A percentile compares a stretch with the other conserved stretches of the same genome.
phyloP scores from a whole-genome alignment of 2,888 invertebrate genomes.

The Heliconius ethilla region DNA sequence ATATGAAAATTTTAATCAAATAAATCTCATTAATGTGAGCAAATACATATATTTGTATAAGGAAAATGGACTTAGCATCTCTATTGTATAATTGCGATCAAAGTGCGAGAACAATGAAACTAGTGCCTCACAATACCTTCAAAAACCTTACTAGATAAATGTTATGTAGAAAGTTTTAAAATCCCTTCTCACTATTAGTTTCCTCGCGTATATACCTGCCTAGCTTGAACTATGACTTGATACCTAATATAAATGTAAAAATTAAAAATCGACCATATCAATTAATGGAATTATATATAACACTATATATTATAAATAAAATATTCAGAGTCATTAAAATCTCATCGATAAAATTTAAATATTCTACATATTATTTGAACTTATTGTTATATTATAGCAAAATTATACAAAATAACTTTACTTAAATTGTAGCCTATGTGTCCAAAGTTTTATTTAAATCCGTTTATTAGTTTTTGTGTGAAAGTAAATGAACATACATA shows the following conservation, averaged over 20 bases:
- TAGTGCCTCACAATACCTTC: conserved; percentile 72
- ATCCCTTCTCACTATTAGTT: conserved; percentile 76
- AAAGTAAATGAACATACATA: no score
- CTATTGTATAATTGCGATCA: conserved; percentile 4
- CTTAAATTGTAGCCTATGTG: no score
- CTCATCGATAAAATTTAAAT: background rate
- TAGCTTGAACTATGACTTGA: conserved; percentile 79
- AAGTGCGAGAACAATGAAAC: conserved; percentile 51
- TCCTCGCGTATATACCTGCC: conserved; percentile 77
- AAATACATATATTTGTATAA: background rate
- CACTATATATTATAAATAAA: background rate
- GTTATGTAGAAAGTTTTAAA: conserved; percentile 62
- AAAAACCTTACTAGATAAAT: conserved; percentile 67
- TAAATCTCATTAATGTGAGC: background rate
- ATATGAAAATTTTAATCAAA: background rate
- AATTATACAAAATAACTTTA: no score
- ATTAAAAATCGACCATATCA: conserved; percentile 40
- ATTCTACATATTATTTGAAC: background rate
- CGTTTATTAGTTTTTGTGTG: no score
- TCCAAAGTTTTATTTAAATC: no score
- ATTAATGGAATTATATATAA: background rate
- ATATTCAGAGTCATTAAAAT: background rate
- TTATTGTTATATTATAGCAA: no score
- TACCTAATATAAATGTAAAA: conserved; percentile 71
- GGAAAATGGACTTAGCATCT: conserved; percentile 20